Base-by-base conservation (phyloP, 1,140 invertebrate genomes). In the Drosophila leontia region DNA sequence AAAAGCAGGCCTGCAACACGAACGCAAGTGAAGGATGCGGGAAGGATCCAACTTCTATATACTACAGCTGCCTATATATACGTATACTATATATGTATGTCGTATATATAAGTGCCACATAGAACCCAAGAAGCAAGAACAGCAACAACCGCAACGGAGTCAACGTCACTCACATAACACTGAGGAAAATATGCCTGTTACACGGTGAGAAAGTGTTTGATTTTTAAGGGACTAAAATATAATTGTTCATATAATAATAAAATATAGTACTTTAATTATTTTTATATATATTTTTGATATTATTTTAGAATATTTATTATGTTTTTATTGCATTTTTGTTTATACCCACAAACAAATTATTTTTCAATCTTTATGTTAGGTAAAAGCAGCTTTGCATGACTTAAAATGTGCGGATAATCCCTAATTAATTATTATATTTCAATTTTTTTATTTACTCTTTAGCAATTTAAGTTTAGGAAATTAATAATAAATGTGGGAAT, bases 121-220 rank as follows among this genome's bases (percentile, higher is more conserved):
- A 65, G 61, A 64, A 17, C 72, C 78, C 60, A 61, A 45, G 9
- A 45, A 12, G 7, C 17, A 47, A 47, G 35, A 56, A 47, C 45
- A 58, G 32, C 64, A 76, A 60, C 63, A 77, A 74, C 59, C 70
- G 60, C 76, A 78, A 59, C 68, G 62, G 70, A 86, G 74, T 78
- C 85, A 79, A 90, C 86, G 85, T 90, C 85, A 90, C 70, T 90
- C 85, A 82, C 81, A 84, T 75, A 75, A 13, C 53, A 39, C 41
- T n/a, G 23, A 50, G 23, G 53, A 72, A 71, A 60, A 72, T 71
- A 12, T 59, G 69, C 45, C 37, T 60, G 13, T 11, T 42, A 17
- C 60, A 78, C 57, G 47, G 48, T 0, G 6, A 41, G n/a, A 48
- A 75, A 53, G n/a, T 13, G n/a, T n/a, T n/a, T n/a, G 26, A 17